phyloP scores from a whole-genome alignment of 2,888 invertebrate genomes.

The Germaria angustata region DNA sequence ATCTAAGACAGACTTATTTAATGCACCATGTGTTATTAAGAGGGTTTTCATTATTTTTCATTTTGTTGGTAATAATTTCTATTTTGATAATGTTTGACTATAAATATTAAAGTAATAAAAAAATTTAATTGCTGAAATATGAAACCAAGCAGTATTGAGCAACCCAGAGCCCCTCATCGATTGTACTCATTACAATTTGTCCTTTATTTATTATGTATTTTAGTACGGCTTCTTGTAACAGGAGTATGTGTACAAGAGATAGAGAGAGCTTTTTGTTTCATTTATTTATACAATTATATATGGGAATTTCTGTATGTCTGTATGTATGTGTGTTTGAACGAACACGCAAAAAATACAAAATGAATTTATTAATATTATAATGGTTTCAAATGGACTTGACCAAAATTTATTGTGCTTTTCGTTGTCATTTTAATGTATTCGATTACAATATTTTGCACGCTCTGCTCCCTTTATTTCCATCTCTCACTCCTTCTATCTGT shows the following conservation, averaged over 20 bases:
- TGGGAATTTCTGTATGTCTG: background rate
- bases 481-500: background rate
- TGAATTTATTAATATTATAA: conserved; percentile 73
- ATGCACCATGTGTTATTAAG: conserved; percentile 3
- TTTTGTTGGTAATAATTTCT: background rate
- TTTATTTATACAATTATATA: conserved; percentile 25
- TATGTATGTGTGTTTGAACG: background rate
- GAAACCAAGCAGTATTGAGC: background rate
- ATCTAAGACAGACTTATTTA: background rate
- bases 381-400: conserved; percentile 69
- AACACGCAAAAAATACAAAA: background rate
- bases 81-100: conserved; percentile 25
- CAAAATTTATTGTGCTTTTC: conserved; percentile 67
- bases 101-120: conserved; percentile 42
- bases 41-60: conserved; percentile 9
- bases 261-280: background rate
- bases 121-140: conserved; percentile 43
- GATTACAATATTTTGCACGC: conserved; percentile 59
- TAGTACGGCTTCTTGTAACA: conserved; percentile 1
- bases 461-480: background rate
- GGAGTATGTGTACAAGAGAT: background rate
- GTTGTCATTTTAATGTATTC: conserved; percentile 68
- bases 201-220: conserved; percentile 37
- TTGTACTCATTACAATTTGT: conserved; percentile 32
- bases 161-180: conserved; percentile 1